Evolutionary conservation across 2,113 vertebrate species (phyloP).

Genomic region (Thinocorus orbignyianus): DNA sequence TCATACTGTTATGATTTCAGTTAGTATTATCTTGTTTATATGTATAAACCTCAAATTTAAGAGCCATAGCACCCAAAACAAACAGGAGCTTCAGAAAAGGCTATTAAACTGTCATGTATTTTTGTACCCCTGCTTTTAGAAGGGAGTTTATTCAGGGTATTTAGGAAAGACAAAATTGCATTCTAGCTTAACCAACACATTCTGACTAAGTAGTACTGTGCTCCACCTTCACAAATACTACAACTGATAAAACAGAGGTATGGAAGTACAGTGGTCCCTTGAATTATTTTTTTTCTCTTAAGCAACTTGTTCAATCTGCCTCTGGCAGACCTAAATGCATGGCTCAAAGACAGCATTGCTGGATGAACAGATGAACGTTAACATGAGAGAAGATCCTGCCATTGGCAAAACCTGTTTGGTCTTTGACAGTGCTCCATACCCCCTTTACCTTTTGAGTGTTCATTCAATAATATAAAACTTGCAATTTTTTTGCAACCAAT

Average conservation of each 20-base stretch:
- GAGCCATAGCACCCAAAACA: neutral
- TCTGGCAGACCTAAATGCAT: neutral
- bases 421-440: neutral
- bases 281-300: neutral
- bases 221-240: neutral
- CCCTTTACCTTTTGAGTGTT: neutral
- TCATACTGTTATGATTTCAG: neutral
- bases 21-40: neutral
- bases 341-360: neutral
- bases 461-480: neutral
- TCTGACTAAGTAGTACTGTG: neutral
- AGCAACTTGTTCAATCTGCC: neutral
- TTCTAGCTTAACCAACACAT: neutral
- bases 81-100: neutral
- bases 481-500: neutral
- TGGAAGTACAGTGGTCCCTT: neutral
- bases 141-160: neutral
- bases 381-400: neutral
- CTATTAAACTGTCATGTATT: rapidly evolving
- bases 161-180: neutral
- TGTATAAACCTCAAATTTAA: neutral
- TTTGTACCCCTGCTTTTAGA: neutral
- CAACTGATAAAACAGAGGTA: neutral
- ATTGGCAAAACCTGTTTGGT: neutral
- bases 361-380: neutral